Base-by-base conservation (phyloP, 2,113 vertebrate genomes). In the Psephotus haematonotus region DNA sequence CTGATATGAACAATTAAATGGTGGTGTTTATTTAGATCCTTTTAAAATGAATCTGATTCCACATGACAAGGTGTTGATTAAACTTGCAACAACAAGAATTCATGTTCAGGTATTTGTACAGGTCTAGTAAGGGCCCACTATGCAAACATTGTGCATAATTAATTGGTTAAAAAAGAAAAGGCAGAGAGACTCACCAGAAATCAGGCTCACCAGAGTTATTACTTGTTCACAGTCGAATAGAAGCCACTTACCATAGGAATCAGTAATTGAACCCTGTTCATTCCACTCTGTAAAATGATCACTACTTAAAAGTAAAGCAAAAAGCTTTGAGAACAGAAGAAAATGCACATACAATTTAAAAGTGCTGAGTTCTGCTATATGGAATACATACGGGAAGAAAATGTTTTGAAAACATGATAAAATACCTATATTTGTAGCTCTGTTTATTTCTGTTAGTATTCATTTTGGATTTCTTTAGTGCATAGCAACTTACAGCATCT, bases 1-100 rank as follows among this genome's bases (percentile, higher is more conserved):
- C 94, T 97, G 93, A 92, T 97, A 86, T 28, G 81, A 97, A 97
- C 92, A 97, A 97, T 98, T 98, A 97, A 97, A 95, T 92, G 84
- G 67, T 70, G 72, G 53, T 84, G 74, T 97, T 98, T 97, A 94
- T 98, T 97, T 97, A 95, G 75, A 93, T 92, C 50, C 87, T 79
- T 95, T 76, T 71, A 88, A 91, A 96, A 96, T 93, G 28, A 70
- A 80, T 94, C 93, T 93, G 82, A 95, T 97, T 88, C 75, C 80
- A 83, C 68, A 24, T 72, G 94, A 91, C 95, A 96, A 88, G 71
- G 49, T 69, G 83, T 65, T 91, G 74, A 85, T 91, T 95, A 93
- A 97, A 95, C 71, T 79, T 5, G 3, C 57, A 93, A 69, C 46
- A 82, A 59, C 3, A 18, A 55, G 55, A 80, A 82, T 86, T 74